Percentiles rank a stretch among this genome's conserved stretches.
Evolutionary conservation across 1,140 invertebrate genomes (phyloP).

Genomic region (Scaptomyza montana): DNA sequence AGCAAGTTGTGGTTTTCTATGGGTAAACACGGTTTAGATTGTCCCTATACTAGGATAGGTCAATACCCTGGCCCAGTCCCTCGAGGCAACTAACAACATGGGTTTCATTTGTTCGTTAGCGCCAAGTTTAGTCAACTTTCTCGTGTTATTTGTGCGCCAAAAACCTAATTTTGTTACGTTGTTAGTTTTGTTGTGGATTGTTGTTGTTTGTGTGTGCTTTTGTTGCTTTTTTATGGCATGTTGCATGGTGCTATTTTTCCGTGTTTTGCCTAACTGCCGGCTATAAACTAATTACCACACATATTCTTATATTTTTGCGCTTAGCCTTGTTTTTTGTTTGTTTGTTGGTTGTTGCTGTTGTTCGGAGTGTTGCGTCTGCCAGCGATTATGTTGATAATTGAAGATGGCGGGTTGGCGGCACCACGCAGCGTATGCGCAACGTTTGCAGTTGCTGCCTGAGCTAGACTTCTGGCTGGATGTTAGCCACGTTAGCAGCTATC

Average conservation of each 20-base stretch:
- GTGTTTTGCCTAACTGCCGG: slow-evolving; percentile 42
- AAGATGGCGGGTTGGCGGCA: slow-evolving; percentile 12
- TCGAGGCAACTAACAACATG: slow-evolving; percentile 11
- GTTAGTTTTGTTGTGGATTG: slow-evolving; percentile 7
- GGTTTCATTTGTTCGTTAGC: slow-evolving; percentile 31
- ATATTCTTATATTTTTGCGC: slow-evolving; percentile 21
- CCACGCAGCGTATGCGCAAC: slow-evolving; percentile 34
- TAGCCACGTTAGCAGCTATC: slow-evolving; percentile 7
- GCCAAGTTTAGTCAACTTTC: slow-evolving; percentile 43
- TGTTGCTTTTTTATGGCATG: slow-evolving; percentile 24
- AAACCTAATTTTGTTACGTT: slow-evolving; percentile 44
- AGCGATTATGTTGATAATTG: slow-evolving; percentile 46
- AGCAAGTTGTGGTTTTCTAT: not conserved
- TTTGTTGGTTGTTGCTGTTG: slow-evolving; percentile 22
- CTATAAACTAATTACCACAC: slow-evolving; percentile 60
- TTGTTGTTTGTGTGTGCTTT: slow-evolving; percentile 7
- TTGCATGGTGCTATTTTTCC: slow-evolving; percentile 30
- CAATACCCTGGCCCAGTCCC: not conserved
- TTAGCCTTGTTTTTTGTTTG: slow-evolving; percentile 26
- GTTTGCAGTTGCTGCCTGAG: slow-evolving; percentile 15
- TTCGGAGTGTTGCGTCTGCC: slow-evolving; percentile 17
- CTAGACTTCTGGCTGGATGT: slow-evolving; percentile 8
- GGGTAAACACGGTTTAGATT: slow-evolving; percentile 13
- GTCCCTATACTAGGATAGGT: not conserved
- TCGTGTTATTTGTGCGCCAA: slow-evolving; percentile 17